A percentile compares a stretch with the other conserved stretches of the same genome.
phyloP scores from a whole-genome alignment of 2,797 vertebrate species.

The Pagetopsis macropterus region DNA sequence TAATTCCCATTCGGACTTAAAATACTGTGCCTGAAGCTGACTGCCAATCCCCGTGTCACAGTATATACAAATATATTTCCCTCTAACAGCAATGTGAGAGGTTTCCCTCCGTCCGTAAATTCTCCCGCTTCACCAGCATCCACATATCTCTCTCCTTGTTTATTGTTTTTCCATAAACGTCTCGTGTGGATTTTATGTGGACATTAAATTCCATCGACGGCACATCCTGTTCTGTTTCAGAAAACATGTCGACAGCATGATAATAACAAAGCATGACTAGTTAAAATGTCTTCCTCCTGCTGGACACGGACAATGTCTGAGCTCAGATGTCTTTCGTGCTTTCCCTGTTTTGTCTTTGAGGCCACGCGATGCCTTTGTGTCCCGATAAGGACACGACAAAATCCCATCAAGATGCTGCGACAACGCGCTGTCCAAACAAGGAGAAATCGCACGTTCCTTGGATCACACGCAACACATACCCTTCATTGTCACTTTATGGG shows the following conservation, averaged over 20 bases:
- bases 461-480: conserved; percentile 24
- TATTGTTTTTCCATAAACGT: conserved; percentile 32
- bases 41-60: background rate
- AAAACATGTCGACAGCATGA: conserved; percentile 38
- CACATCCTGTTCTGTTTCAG: conserved; percentile 57
- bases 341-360: conserved; percentile 33
- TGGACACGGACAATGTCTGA: conserved; percentile 10
- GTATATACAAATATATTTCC: conserved; percentile 6
- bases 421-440: conserved; percentile 40
- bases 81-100: conserved; percentile 5
- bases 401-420: conserved; percentile 7
- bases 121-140: background rate
- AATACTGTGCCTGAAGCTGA: no score
- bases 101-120: background rate
- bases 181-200: conserved; percentile 27
- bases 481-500: conserved; percentile 52
- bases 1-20: background rate
- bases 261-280: conserved; percentile 33
- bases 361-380: conserved; percentile 30
- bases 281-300: conserved; percentile 4
- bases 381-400: conserved; percentile 59
- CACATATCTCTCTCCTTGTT: background rate
- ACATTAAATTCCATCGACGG: conserved; percentile 48
- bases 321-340: conserved; percentile 53
- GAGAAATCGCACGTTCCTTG: conserved; percentile 41